Base-by-base conservation (phyloP, 1,140 invertebrate species). In the Heterodera schachtii region DNA sequence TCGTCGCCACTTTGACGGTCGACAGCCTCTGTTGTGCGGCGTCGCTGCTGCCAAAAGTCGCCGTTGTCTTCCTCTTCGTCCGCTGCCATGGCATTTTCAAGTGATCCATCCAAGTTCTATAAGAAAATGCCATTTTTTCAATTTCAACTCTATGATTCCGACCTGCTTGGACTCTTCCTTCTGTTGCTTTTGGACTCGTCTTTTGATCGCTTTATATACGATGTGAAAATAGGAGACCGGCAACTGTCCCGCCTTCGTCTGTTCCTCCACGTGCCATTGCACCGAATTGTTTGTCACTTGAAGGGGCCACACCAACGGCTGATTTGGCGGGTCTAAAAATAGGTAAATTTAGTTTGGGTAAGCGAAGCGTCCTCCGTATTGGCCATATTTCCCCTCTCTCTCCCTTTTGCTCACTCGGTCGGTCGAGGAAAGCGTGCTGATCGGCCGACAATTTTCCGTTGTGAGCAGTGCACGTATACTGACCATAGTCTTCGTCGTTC, bases 401-500 rank as follows among this genome's bases (percentile, higher is more conserved):
- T 19, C 11, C 19, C 11, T 31, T 47, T 31, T 43, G 60, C 31
- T 41, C 73, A 83, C 81, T 75, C 66, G 83, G 70, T 19, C 49
- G 75, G 43, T 84, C 52, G 6, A 84, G 67, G 46, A 70, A 71
- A 41, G 79, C 75, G 31, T 41, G 79, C 77, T 84, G 83, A 13
- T 84, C 71, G 21, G 60, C 31, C 44, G 71, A 52, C 49, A 83
- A 57, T 64, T 84, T 84, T 41, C 83, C 81, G 67, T 84, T 84
- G 70, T 79, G 76, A 19, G 76, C 83, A 21, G 66, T 77, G 73
- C 83, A 84, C 47, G 67, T 73, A 69, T 84, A 84, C n/a, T 73
- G 49, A n/a, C 78, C 83, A 80, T 71, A 83, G 66, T 84, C 83
- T 13, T 84, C 82, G 41, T 84, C 83, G 57, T 79, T 64, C 8